Conservation (phyloP, 2,113 vertebrate genomes). For the Lasiurus borealis region DNA sequence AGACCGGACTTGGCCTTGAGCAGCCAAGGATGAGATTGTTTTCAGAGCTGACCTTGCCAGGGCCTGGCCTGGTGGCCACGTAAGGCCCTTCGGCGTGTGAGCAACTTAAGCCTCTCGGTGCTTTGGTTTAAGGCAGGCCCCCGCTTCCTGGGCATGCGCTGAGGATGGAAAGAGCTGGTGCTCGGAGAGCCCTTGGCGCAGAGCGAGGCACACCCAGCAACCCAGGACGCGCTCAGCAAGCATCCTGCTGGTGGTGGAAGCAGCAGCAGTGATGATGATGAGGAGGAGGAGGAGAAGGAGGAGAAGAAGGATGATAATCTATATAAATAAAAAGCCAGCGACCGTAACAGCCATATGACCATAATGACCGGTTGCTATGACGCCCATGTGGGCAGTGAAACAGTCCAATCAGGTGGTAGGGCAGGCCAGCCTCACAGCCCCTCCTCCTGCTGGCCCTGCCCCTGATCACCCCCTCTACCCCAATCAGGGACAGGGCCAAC, state of each 20-base stretch:
- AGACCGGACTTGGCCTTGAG: background rate
- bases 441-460: too few relatives aligned
- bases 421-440: too few relatives aligned
- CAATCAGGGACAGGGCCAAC: too few relatives aligned
- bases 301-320: background rate
- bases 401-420: too few relatives aligned
- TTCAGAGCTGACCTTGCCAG: background rate
- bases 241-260: too few relatives aligned
- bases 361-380: too few relatives aligned
- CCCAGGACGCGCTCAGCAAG: background rate
- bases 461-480: too few relatives aligned
- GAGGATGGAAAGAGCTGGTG: background rate
- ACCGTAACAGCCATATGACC: too few relatives aligned
- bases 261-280: background rate
- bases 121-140: background rate
- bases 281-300: background rate
- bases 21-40: background rate
- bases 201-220: fast-evolving
- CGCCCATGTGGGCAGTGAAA: too few relatives aligned
- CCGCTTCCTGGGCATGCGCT: fast-evolving
- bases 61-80: background rate
- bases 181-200: fast-evolving
- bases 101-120: background rate
- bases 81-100: background rate
- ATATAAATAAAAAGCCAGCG: too few relatives aligned